Base-by-base conservation (phyloP, 1,140 invertebrate genomes). In the Saccostrea echinata region DNA sequence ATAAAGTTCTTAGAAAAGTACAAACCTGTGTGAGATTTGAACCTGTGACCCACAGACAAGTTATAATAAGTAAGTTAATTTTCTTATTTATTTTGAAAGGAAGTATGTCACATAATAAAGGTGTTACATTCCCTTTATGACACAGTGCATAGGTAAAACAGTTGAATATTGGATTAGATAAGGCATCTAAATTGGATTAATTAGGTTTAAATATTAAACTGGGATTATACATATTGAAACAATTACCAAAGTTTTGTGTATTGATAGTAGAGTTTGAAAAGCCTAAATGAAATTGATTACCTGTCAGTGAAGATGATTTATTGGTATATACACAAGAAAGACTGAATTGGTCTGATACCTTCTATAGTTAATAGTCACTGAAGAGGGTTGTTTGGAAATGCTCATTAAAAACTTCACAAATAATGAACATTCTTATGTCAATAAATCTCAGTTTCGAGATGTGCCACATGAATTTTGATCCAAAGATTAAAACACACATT, bases 401-500 rank as follows among this genome's bases (percentile, higher is more conserved):
- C 27, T 76, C 68, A 76, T 76, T 76, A 76, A 76, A 76, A 76
- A 35, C 24, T 76, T 27, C 27, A 76, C 68, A 33, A 76, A 18
- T 76, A 76, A 76, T 76, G 27, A 76, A 76, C 68, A 76, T 30
- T 27, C 68, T 76, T 30, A 33, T 76, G 30, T 76, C 68, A 76
- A 76, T 76, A 76, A 30, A 76, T 76, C 68, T 33, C 24, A 76
- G 9, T 76, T 76, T 76, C 68, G 33, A 76, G 27, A 64, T n/a
- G 57, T 64, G 57, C 57, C 8, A 64, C 57, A 21, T 24, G 24
- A 6, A 9, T 21, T 64, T 64, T n/a, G 57, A 64, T 64, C 57
- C 57, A n/a, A 30, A 76, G 68, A 76, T 30, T 76, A 33, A 76
- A 76, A 76, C 27, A 76, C 64, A 71, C 64, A 71, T 30, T 27